Percentiles rank a stretch among this genome's conserved stretches.
phyloP scores from a whole-genome alignment of 2,113 vertebrate species.

The Sphyrna mokarran region DNA sequence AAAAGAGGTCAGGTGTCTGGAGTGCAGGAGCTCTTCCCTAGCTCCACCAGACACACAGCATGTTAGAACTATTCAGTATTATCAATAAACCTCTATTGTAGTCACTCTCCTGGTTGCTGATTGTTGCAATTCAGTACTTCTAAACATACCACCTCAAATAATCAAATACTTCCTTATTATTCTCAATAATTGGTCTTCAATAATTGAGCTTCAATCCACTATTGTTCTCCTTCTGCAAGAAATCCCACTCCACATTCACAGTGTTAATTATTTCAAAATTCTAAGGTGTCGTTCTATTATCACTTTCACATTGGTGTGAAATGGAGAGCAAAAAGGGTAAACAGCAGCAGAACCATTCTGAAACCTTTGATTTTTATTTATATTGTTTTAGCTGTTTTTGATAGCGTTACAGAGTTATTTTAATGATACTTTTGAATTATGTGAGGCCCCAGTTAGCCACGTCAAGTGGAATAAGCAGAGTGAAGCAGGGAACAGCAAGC shows the following conservation, averaged over 20 bases:
- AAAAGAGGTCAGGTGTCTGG: too few relatives aligned
- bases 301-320: background rate
- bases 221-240: background rate
- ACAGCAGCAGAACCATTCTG: background rate
- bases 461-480: background rate
- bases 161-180: background rate
- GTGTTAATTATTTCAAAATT: background rate
- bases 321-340: background rate
- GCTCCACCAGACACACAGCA: too few relatives aligned
- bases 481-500: background rate
- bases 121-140: too few relatives aligned
- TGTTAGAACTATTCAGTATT: too few relatives aligned
- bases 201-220: background rate
- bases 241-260: background rate
- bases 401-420: background rate
- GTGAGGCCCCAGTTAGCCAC: background rate
- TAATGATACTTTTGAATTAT: background rate
- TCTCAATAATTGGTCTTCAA: background rate
- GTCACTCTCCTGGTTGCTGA: too few relatives aligned
- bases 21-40: too few relatives aligned
- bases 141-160: background rate
- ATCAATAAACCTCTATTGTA: too few relatives aligned
- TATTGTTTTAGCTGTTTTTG: background rate
- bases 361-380: background rate
- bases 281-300: background rate